phyloP scores from a whole-genome alignment of 2,113 vertebrate species.

The Crypturellus undulatus region DNA sequence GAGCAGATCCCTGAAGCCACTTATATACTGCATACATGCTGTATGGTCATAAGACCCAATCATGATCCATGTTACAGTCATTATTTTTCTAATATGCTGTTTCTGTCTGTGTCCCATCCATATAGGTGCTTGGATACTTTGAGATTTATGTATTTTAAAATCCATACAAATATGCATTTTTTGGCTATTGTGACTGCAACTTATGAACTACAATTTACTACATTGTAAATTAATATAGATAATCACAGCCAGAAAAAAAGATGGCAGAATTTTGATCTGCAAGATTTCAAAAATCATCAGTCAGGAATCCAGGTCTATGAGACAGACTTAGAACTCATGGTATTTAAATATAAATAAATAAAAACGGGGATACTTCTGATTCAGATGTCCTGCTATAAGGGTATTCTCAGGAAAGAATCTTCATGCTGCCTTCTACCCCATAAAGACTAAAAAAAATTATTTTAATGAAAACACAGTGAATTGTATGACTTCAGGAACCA shows the following conservation, averaged over 20 bases:
- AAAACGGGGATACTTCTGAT: background rate
- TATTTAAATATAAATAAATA: background rate
- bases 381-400: background rate
- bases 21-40: background rate
- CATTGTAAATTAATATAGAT: background rate
- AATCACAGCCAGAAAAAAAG: background rate
- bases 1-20: background rate
- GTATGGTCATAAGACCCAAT: background rate
- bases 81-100: background rate
- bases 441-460: background rate
- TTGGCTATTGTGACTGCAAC: background rate
- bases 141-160: background rate
- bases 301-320: background rate
- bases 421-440: background rate
- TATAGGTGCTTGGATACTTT: background rate
- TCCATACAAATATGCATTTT: background rate
- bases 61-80: background rate
- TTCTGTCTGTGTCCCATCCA: background rate
- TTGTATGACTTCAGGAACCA: constrained; percentile 29
- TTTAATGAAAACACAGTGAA: constrained; percentile 43
- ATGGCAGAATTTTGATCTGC: background rate
- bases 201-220: background rate
- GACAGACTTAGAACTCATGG: background rate
- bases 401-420: background rate
- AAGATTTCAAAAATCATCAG: background rate